Evolutionary conservation across 2,888 invertebrate genomes (phyloP).

Genomic region (Stenodema calcarata): DNA sequence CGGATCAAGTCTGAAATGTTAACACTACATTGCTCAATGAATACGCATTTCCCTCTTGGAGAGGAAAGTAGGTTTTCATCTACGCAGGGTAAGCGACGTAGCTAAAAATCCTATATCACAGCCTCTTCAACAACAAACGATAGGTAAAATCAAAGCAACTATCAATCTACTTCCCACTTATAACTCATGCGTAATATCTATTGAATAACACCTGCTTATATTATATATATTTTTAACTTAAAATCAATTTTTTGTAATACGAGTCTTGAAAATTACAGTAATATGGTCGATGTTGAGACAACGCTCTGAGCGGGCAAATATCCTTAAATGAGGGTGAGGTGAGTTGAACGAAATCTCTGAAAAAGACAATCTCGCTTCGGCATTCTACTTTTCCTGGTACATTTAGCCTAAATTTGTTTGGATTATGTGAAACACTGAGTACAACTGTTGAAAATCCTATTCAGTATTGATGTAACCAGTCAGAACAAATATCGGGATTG

Average conservation of each 20-base stretch:
- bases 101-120: neutral
- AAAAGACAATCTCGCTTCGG: neutral
- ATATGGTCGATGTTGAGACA: neutral
- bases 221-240: neutral
- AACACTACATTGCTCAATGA: neutral
- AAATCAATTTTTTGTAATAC: neutral
- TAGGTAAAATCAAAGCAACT: neutral
- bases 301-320: neutral
- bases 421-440: no score
- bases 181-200: neutral
- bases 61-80: neutral
- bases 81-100: neutral
- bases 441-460: no score
- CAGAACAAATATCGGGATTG: no score
- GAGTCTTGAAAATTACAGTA: neutral
- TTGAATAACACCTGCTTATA: neutral
- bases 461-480: no score
- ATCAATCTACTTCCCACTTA: neutral
- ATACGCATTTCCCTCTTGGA: neutral
- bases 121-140: constrained; percentile 8
- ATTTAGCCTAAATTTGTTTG: no score
- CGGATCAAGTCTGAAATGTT: neutral
- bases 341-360: neutral
- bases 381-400: no score
- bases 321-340: neutral